phyloP scores from a whole-genome alignment of 2,797 vertebrate genomes.

The Erethizon dorsatum region DNA sequence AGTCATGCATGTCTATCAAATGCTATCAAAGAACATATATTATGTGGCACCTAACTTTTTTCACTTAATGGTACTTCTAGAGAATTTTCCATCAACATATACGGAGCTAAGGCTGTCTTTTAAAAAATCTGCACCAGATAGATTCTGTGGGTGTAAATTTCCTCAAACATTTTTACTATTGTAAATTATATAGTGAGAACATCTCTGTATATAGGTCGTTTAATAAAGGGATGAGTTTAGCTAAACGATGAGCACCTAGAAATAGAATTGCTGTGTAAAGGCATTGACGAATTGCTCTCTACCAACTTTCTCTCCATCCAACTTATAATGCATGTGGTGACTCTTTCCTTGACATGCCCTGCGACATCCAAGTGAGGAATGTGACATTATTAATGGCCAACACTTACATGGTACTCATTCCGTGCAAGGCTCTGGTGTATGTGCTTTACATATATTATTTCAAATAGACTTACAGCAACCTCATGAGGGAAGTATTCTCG shows the following conservation, averaged over 20 bases:
- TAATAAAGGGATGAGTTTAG: slow-evolving; percentile 29
- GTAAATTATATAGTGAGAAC: neutral
- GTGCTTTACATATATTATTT: slow-evolving; percentile 65
- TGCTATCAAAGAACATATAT: neutral
- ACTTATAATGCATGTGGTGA: slow-evolving; percentile 4
- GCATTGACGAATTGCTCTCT: slow-evolving; percentile 32
- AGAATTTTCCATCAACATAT: neutral
- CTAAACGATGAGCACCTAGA: slow-evolving; percentile 22
- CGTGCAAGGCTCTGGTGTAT: neutral
- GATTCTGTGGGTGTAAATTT: slow-evolving; percentile 1
- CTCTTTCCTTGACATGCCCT: slow-evolving; percentile 41
- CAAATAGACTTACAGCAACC: slow-evolving; percentile 14
- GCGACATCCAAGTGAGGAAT: slow-evolving; percentile 46
- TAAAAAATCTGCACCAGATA: neutral
- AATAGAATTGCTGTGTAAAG: neutral
- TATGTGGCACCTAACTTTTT: neutral
- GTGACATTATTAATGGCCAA: slow-evolving; percentile 68
- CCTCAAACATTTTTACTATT: neutral
- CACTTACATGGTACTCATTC: slow-evolving; percentile 11
- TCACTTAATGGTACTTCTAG: neutral
- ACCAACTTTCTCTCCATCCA: slow-evolving; percentile 20
- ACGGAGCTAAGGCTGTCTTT: slow-evolving; percentile 30
- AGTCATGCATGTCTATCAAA: neutral
- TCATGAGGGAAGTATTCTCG: neutral
- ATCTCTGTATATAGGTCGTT: slow-evolving; percentile 24